Evolutionary conservation across 2,888 invertebrate genomes (phyloP).

Genomic region (Tupiocoris notatus): DNA sequence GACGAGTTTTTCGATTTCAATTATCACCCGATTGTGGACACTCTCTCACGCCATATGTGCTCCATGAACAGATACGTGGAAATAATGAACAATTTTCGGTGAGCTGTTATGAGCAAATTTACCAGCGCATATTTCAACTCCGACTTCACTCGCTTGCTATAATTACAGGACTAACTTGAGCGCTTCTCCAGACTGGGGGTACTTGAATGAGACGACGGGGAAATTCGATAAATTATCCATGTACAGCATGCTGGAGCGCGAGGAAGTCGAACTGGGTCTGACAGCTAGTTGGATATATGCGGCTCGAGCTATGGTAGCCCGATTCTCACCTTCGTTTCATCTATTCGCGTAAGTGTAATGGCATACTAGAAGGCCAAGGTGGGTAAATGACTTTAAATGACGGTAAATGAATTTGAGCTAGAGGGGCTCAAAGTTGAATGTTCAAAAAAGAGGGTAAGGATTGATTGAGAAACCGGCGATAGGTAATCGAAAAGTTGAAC

Average conservation of each 20-base stretch:
- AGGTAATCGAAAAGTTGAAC: no score
- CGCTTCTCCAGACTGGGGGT: conserved; percentile 43
- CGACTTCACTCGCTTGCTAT: no score
- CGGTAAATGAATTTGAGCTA: no score
- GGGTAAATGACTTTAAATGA: no score
- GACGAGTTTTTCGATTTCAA: conserved; percentile 4
- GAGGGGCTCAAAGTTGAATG: no score
- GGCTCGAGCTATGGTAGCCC: background rate
- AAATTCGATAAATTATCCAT: conserved; percentile 38
- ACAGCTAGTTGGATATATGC: background rate
- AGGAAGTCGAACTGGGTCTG: conserved; percentile 46
- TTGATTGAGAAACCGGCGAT: no score
- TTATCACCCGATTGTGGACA: background rate
- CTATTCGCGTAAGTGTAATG: background rate
- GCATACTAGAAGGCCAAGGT: no score
- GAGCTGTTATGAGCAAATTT: background rate
- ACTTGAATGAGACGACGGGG: conserved; percentile 36
- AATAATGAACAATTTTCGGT: conserved; percentile 15
- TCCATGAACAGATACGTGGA: background rate
- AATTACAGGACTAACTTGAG: conserved; percentile 7
- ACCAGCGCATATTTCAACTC: no score
- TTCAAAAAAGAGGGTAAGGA: no score
- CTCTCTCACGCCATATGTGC: background rate
- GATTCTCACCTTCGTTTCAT: background rate
- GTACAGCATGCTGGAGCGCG: conserved; percentile 44